A percentile compares a stretch with the other conserved stretches of the same genome.
phyloP scores from a whole-genome alignment of 2,797 vertebrate genomes.

The Chaetodon trifasciatus region DNA sequence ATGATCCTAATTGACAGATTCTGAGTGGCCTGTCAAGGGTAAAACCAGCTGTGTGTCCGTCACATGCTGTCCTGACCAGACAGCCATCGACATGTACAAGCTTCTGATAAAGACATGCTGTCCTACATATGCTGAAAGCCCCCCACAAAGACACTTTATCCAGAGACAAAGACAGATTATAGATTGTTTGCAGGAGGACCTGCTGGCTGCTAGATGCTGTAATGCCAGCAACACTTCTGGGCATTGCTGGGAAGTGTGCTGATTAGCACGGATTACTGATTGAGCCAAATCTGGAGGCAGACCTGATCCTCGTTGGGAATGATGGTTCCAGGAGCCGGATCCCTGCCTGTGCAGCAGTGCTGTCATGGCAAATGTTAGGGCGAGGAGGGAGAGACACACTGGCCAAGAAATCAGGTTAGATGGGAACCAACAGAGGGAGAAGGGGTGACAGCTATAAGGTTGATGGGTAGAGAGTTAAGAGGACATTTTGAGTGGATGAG shows the following conservation, averaged over 20 bases:
- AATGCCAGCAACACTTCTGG: conserved; percentile 57
- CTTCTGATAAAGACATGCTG: conserved; percentile 52
- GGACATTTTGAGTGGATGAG: conserved; percentile 34
- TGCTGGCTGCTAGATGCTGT: conserved; percentile 42
- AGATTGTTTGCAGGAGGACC: conserved; percentile 50
- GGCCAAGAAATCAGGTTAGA: conserved; percentile 31
- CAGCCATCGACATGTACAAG: conserved; percentile 24
- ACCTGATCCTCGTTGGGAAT: conserved; percentile 59
- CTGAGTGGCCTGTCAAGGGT: conserved; percentile 54
- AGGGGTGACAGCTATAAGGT: neutral
- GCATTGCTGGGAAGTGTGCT: conserved; percentile 75
- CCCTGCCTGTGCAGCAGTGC: conserved; percentile 50
- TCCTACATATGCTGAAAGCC: conserved; percentile 60
- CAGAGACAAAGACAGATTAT: conserved; percentile 73
- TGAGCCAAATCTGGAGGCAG: conserved; percentile 65
- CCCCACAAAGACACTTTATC: conserved; percentile 69
- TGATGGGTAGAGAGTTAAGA: conserved; percentile 31
- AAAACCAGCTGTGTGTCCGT: conserved; percentile 66
- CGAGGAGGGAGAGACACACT: conserved; percentile 27
- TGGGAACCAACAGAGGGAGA: neutral
- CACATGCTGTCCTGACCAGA: conserved; percentile 45
- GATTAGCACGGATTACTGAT: conserved; percentile 80
- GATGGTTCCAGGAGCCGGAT: conserved; percentile 54
- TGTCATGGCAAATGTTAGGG: conserved; percentile 72
- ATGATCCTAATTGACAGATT: conserved; percentile 77